These are phyloP conservation scores for Brachionus manjavacas DNA, from an alignment of 1,140 invertebrate genomes.

Conservation along the genomic window DNA sequence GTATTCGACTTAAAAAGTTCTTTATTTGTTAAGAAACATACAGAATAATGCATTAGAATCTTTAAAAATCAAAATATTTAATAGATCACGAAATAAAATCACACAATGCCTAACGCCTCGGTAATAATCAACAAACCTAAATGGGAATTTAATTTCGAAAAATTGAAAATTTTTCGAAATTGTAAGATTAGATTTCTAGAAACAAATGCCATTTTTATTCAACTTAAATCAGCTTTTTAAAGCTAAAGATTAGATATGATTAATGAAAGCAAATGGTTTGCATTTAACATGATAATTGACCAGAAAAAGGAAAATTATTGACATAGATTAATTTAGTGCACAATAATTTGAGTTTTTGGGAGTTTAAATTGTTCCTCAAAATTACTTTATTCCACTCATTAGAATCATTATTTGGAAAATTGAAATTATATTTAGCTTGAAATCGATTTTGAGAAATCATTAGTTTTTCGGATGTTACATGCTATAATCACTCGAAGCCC, in stretches of 20 bases:
- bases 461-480: not conserved
- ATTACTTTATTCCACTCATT: not conserved
- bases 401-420: not conserved
- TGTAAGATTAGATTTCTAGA: not conserved
- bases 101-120: not conserved
- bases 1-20: too few species aligned
- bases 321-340: not conserved
- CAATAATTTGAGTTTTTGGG: not conserved
- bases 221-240: not conserved
- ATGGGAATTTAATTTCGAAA: not conserved
- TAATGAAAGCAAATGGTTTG: not conserved
- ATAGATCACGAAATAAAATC: not conserved
- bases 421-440: not conserved
- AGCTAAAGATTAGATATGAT: not conserved
- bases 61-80: too few species aligned
- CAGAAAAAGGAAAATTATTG: not conserved
- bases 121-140: not conserved
- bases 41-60: too few species aligned
- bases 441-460: not conserved
- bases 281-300: not conserved
- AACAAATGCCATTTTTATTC: not conserved
- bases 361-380: not conserved
- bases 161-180: not conserved
- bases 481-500: not conserved
- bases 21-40: too few species aligned